Percentiles rank a stretch among this genome's conserved stretches.
phyloP scores from a whole-genome alignment of 2,888 invertebrate species.

The Ashinkailepas kermadecensis region DNA sequence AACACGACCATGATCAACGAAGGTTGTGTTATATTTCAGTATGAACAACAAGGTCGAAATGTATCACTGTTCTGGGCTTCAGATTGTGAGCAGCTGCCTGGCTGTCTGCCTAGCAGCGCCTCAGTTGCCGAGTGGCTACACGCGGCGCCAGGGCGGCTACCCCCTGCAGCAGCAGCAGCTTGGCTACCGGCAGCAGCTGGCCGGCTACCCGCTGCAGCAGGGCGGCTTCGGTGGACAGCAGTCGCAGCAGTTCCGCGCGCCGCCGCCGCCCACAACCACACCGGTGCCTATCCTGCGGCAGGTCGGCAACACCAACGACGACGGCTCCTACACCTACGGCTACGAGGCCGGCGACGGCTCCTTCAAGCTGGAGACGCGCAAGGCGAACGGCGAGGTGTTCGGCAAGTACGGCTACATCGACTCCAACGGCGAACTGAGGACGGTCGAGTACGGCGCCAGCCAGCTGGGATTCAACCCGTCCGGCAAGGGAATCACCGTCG shows the following conservation, averaged over 20 bases:
- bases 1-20: no score
- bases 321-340: constrained; percentile 75
- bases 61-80: no score
- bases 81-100: constrained; percentile 7
- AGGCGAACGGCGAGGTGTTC: constrained; percentile 32
- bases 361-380: constrained; percentile 53
- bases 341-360: constrained; percentile 79
- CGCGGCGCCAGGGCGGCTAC: neutral
- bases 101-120: neutral
- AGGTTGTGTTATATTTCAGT: no score
- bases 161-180: neutral
- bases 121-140: neutral
- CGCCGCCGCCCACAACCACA: constrained; percentile 24
- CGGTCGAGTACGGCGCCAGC: constrained; percentile 63
- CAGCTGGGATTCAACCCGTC: constrained; percentile 37
- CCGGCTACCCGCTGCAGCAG: no score
- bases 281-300: constrained; percentile 56
- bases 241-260: neutral
- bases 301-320: constrained; percentile 69
- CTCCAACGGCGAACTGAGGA: constrained; percentile 65
- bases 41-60: no score
- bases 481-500: constrained; percentile 32
- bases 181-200: no score
- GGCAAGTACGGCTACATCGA: constrained; percentile 60
- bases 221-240: no score